Percentiles rank a stretch among this genome's conserved stretches.
phyloP scores from a whole-genome alignment of 2,113 vertebrate genomes.

The Eira barbara region DNA sequence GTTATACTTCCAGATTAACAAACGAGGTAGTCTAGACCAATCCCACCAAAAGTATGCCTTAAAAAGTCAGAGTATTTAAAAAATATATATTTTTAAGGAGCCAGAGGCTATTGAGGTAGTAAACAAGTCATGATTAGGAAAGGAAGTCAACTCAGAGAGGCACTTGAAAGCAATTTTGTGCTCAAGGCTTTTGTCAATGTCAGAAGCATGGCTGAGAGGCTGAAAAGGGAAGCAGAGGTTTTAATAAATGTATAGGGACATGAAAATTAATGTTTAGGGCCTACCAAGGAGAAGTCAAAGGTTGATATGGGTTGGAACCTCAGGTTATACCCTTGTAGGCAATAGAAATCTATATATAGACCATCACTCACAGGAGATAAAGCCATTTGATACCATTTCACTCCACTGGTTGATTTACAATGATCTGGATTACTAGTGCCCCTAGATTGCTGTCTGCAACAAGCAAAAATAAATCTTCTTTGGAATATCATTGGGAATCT shows the following conservation, averaged over 20 bases:
- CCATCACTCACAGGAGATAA: not conserved
- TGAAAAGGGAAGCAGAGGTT: not conserved
- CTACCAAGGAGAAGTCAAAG: not conserved
- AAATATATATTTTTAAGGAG: not conserved
- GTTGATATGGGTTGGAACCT: not conserved
- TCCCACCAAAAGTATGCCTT: not conserved
- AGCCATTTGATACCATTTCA: not conserved
- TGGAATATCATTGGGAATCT: not conserved
- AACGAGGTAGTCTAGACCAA: not conserved
- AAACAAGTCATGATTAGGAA: not conserved
- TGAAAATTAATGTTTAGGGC: not conserved
- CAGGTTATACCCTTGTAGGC: not conserved
- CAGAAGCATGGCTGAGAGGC: not conserved
- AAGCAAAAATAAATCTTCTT: not conserved
- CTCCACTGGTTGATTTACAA: not conserved
- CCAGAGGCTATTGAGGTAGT: not conserved
- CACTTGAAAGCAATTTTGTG: not conserved
- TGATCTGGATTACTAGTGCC: not conserved
- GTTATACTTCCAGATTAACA: not conserved
- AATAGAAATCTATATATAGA: not conserved
- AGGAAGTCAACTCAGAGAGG: not conserved
- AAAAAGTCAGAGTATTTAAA: not conserved
- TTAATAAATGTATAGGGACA: not conserved
- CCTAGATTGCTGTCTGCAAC: not conserved
- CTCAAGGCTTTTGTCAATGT: not conserved